Conservation (phyloP, 2,113 vertebrate genomes). For the Corydoras sp. region DNA sequence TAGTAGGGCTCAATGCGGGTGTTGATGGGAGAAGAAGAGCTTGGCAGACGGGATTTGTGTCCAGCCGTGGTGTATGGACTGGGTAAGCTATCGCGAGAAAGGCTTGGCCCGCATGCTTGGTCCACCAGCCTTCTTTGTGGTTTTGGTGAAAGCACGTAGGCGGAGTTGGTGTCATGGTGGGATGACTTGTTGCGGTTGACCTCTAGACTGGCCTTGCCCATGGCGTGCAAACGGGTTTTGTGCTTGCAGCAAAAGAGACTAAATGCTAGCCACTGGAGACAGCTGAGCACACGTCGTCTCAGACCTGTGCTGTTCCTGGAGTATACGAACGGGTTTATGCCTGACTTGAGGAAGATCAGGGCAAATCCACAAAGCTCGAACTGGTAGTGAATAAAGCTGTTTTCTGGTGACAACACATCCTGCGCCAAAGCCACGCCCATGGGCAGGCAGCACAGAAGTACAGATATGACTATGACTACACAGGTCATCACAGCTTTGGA, state of each 20-base stretch:
- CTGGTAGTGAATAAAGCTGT: slow-evolving; percentile 83
- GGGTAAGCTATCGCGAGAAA: slow-evolving; percentile 76
- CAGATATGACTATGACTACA: slow-evolving; percentile 81
- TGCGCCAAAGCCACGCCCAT: slow-evolving; percentile 83
- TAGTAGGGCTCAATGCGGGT: slow-evolving; percentile 93
- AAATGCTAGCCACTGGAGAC: slow-evolving; percentile 74
- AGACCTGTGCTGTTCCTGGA: slow-evolving; percentile 90
- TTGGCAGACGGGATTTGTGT: slow-evolving; percentile 75
- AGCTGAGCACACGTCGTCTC: slow-evolving; percentile 80
- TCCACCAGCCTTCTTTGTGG: slow-evolving; percentile 83
- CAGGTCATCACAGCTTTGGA: slow-evolving; percentile 88
- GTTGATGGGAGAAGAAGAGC: slow-evolving; percentile 89
- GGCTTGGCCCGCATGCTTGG: slow-evolving; percentile 86
- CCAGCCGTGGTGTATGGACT: slow-evolving; percentile 71
- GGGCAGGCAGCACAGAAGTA: slow-evolving; percentile 88
- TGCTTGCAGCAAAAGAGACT: slow-evolving; percentile 83
- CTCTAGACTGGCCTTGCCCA: slow-evolving; percentile 90
- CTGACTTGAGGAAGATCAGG: slow-evolving; percentile 90
- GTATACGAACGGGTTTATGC: slow-evolving; percentile 95
- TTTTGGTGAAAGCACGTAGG: slow-evolving; percentile 88
- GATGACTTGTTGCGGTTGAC: slow-evolving; percentile 95
- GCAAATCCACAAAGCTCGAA: slow-evolving; percentile 91
- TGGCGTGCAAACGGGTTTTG: slow-evolving; percentile 82
- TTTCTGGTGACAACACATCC: slow-evolving; percentile 70
- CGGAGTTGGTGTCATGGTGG: slow-evolving; percentile 94